Evolutionary conservation across 2,888 invertebrate genomes (phyloP).

Genomic region (Drosophila pseudotakahashii): DNA sequence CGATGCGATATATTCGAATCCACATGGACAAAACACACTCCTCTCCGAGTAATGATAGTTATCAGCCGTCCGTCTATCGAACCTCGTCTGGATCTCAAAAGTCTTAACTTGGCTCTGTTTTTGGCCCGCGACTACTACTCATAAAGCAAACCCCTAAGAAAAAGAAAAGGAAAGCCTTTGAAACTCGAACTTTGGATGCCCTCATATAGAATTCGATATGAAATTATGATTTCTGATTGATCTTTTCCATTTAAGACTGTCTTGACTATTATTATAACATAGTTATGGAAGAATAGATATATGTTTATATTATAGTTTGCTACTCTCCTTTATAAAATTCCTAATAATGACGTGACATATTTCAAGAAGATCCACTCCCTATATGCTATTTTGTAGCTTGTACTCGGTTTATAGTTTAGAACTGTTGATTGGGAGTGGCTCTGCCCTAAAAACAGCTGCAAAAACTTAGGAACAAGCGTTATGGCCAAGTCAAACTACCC

Average conservation of each 20-base stretch:
- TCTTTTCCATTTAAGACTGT: neutral
- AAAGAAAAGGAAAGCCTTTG: slow-evolving; percentile 10
- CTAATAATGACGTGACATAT: no score
- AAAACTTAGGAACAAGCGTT: neutral
- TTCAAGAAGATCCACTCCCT: no score
- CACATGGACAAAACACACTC: slow-evolving; percentile 31
- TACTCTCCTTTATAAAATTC: no score
- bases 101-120: slow-evolving; percentile 15
- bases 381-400: no score
- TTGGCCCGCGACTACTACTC: slow-evolving; percentile 64
- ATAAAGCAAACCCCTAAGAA: slow-evolving; percentile 42
- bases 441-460: neutral
- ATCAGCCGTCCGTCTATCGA: slow-evolving; percentile 56
- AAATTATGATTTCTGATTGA: neutral
- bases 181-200: slow-evolving; percentile 26
- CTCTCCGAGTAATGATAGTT: slow-evolving; percentile 78
- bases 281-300: no score
- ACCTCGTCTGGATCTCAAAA: slow-evolving; percentile 14
- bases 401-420: neutral
- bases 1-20: no score
- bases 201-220: neutral
- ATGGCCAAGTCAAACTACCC: neutral
- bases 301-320: no score
- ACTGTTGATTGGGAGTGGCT: neutral
- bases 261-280: no score